A percentile compares a stretch with the other conserved stretches of the same genome.
phyloP scores from a whole-genome alignment of 2,888 invertebrate species.

The Mylabris sibirica region DNA sequence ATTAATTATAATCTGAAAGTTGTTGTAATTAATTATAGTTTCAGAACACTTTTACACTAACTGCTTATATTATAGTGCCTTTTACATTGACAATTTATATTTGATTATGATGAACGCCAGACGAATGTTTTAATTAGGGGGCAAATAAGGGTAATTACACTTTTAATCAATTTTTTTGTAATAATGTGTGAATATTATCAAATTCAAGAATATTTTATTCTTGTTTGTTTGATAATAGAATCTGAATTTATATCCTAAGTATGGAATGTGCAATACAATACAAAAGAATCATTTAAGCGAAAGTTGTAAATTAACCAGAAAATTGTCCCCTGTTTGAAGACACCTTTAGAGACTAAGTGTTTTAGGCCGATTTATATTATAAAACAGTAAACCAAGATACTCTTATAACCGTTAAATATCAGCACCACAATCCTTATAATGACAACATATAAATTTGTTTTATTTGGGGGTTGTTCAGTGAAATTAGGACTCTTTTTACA shows the following conservation, averaged over 20 bases:
- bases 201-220: too few relatives aligned
- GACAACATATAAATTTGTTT: background rate
- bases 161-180: too few relatives aligned
- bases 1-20: slow-evolving; percentile 50
- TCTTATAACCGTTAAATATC: background rate
- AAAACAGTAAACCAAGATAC: background rate
- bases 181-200: too few relatives aligned
- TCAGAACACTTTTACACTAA: slow-evolving; percentile 47
- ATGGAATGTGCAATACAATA: too few relatives aligned
- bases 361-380: slow-evolving; percentile 4
- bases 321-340: slow-evolving; percentile 2
- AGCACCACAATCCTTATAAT: background rate
- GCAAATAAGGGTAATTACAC: too few relatives aligned
- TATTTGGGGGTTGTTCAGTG: slow-evolving; percentile 10
- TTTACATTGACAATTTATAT: slow-evolving; percentile 33
- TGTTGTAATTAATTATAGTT: slow-evolving; percentile 42
- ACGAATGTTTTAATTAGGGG: too few relatives aligned
- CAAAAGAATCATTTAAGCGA: too few relatives aligned
- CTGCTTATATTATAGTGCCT: slow-evolving; percentile 51
- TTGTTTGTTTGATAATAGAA: too few relatives aligned
- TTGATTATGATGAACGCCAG: background rate
- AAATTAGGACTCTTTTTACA: slow-evolving; percentile 15
- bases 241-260: too few relatives aligned
- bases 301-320: too few relatives aligned
- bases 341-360: slow-evolving; percentile 22